phyloP scores from a whole-genome alignment of 92 coral and sea anemone species.

The Zoanthus sociatus region DNA sequence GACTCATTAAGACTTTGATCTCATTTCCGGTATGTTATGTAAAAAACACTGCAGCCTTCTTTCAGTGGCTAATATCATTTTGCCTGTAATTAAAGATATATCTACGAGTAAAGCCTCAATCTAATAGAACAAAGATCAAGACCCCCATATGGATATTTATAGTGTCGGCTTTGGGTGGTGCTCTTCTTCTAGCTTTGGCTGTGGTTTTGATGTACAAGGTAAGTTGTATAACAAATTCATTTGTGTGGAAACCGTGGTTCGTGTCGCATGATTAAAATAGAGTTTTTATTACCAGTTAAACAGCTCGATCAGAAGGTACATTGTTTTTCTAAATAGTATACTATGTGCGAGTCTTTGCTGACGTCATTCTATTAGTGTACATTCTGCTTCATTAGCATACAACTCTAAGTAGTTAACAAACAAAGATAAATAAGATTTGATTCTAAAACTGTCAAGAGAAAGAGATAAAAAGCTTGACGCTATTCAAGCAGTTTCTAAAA shows the following conservation, averaged over 20 bases:
- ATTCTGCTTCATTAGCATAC: no score
- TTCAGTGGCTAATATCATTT: background rate
- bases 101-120: background rate
- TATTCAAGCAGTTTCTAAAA: no score
- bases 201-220: background rate
- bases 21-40: background rate
- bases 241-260: background rate
- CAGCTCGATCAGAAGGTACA: no score
- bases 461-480: no score
- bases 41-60: background rate
- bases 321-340: no score
- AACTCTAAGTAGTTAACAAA: no score
- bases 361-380: no score
- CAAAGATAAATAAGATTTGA: no score
- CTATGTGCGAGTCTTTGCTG: no score
- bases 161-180: background rate
- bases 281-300: background rate
- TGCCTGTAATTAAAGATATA: background rate
- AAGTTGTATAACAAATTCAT: background rate
- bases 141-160: constrained; percentile 1
- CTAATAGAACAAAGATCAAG: constrained; percentile 2
- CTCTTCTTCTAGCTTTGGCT: background rate
- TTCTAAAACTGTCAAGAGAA: no score
- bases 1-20: no score
- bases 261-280: background rate